Conservation (phyloP, 2,113 vertebrate species). For the Menura novaehollandiae region DNA sequence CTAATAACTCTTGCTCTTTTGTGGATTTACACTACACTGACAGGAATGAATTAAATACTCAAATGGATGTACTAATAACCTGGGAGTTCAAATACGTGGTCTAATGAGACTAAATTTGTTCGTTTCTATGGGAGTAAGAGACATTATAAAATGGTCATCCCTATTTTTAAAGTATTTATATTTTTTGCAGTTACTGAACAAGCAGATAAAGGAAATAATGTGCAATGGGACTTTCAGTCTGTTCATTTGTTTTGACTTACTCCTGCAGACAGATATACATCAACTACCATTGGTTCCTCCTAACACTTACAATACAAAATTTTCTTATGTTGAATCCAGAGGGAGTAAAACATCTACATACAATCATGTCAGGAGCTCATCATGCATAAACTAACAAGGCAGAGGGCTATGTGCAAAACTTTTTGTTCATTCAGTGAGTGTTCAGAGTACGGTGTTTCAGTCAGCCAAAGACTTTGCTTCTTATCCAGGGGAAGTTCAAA, state of each 20-base stretch:
- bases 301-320: neutral
- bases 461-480: neutral
- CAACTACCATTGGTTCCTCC: neutral
- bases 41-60: neutral
- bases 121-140: neutral
- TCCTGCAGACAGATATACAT: neutral
- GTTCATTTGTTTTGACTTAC: neutral
- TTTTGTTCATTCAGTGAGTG: neutral
- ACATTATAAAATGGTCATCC: neutral
- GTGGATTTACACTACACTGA: neutral
- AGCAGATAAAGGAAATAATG: neutral
- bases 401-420: neutral
- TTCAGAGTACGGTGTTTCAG: neutral
- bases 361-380: neutral
- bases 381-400: fast-evolving
- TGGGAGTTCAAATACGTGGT: neutral
- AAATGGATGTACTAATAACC: neutral
- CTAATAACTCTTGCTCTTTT: neutral
- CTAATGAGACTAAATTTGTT: neutral
- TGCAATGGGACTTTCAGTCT: neutral
- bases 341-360: neutral
- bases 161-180: neutral
- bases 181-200: neutral
- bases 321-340: neutral
- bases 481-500: neutral